Percentiles rank a stretch among this genome's conserved stretches.
phyloP scores from a whole-genome alignment of 2,888 invertebrate genomes.

The Belgica antarctica region DNA sequence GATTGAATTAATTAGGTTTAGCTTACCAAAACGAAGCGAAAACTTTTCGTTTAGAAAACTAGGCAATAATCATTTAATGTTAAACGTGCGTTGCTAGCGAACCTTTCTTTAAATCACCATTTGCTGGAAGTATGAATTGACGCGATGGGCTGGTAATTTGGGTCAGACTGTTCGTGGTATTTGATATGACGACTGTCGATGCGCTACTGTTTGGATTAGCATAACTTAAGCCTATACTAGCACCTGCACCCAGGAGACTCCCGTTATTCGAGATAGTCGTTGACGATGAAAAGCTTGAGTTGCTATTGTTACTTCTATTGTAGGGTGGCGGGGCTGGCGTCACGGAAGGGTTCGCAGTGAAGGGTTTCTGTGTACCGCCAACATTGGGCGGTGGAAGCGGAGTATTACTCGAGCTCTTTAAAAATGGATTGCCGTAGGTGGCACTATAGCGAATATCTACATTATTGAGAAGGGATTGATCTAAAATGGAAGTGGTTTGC shows the following conservation, averaged over 20 bases:
- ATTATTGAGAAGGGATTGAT: conserved; percentile 47
- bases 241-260: conserved; percentile 19
- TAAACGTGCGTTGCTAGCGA: conserved; percentile 65
- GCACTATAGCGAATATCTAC: conserved; percentile 87
- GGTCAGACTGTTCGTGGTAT: conserved; percentile 70
- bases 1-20: conserved; percentile 19
- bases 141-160: conserved; percentile 57
- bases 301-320: conserved; percentile 50
- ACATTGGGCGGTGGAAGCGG: conserved; percentile 62
- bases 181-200: conserved; percentile 59
- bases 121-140: conserved; percentile 55
- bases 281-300: conserved; percentile 36
- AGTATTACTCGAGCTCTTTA: conserved; percentile 63
- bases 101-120: conserved; percentile 55
- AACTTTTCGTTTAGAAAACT: not conserved
- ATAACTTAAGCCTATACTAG: conserved; percentile 29
- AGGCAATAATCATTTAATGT: conserved; percentile 48
- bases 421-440: conserved; percentile 84
- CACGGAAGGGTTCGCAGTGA: conserved; percentile 72
- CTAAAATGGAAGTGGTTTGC: conserved; percentile 43
- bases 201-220: conserved; percentile 13
- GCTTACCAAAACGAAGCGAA: conserved; percentile 24
- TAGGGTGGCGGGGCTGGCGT: conserved; percentile 81
- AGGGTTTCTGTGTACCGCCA: conserved; percentile 46
- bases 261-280: conserved; percentile 36